Base-by-base conservation (phyloP, 2,797 vertebrate species). In the Salarias fasciatus region DNA sequence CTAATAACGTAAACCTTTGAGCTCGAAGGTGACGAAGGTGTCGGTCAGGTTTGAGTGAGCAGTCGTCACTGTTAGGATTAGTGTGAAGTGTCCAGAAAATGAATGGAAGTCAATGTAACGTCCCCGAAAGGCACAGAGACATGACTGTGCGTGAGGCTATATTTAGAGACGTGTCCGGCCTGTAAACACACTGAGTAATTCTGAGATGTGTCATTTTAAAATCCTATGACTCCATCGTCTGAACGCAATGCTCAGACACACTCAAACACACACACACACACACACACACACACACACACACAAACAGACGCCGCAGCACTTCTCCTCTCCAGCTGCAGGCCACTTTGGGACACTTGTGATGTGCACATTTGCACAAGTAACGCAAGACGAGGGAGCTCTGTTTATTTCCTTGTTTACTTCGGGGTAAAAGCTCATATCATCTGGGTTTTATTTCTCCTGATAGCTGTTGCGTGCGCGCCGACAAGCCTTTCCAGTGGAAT, bases 171-270 rank as follows among this genome's bases (percentile, higher is more conserved):
- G 30, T 53, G 49, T 50, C 58, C 57, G 59, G 60, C 62, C 63
- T 50, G 75, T 75, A 86, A 86, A 86, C 63, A 79, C 67, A 63
- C 58, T 87, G 84, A 86, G 62, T 79, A 87, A 86, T 51, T 31
- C 48, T 11, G 38, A 48, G 66, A 78, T 83, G 67, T 12, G 43
- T 88, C 84, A 88, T 75, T 53, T 75, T 70, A 57, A 58, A 62
- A 63, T 69, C 53, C 37, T 38, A 42, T 72, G 60, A 75, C 47
- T 69, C 46, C 18, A 53, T 56, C 37, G 41, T 64, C 15, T 58
- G 55, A 72, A 70, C 43, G 53, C 48, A 35, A 48, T 52, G 15
- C 42, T 31, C n/a, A 41, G 35, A 50, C 51, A 50, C 38, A 70
- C 49, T 35, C 71, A 56, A 54, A 33, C 50, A 31, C 12, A 24